Evolutionary conservation across 2,888 invertebrate species (phyloP), one percentile per base, ranked within the genome.

Genomic region (Brassicogethes aeneus): DNA sequence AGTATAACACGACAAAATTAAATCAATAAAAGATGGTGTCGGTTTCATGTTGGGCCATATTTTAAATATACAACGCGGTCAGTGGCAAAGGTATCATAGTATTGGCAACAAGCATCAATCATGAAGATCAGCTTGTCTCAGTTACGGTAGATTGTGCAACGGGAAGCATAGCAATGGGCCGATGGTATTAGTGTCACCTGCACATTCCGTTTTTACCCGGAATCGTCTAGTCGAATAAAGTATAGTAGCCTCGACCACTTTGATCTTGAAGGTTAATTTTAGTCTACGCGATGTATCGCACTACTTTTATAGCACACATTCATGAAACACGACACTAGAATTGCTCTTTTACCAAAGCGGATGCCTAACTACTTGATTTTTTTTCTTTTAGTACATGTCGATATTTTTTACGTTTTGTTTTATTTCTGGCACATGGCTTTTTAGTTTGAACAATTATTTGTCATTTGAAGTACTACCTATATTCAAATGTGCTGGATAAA

Each of bases 101-200:
- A 23, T 23, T 23, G 23, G 10, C 36, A 32, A 32, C 3, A 32
- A 32, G 10, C 13, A 42, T 33, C 32, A 39, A 39, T 39, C 29
- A 40, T 36, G 35, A 35, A 15, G 35, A 17, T 13, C 23, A 7
- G 15, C 35, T 42, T 16, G 36, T 17, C 17, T 17, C 8, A 7
- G 29, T 43, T 43, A 43, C 43, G 40, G 43, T 43, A 43, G 43
- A 40, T 43, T 37, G 31, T 36, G 29, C 36, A 39, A 40, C 36
- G 39, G 39, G 40, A 32, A 32, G 32, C 10, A 32, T 32, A 3
- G 10, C 32, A 32, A 32, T 32, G 32, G 14, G 10, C 3, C 23
- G 10, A 23, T 34, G 12, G 38, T 39, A 35, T 16, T 34, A 43
- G 39, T 43, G 39, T 39, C 42, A 42, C 15, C 36, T 42, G 34